Base-by-base conservation (phyloP, 2,113 vertebrate genomes). In the Triplophysa siluroides region DNA sequence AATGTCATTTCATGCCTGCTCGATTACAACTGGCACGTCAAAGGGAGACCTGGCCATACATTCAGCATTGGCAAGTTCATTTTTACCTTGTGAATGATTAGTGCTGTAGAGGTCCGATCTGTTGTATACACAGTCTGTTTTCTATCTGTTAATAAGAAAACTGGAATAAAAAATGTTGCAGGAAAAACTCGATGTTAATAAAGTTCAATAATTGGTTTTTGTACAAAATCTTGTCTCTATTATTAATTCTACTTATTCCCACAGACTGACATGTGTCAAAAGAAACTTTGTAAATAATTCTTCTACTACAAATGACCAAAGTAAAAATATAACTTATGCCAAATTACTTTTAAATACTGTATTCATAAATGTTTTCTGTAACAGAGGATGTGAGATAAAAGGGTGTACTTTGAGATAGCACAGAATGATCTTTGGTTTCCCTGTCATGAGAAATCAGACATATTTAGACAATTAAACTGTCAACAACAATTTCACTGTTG, bases 61-160 rank as follows among this genome's bases (percentile, higher is more conserved):
- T 74, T 71, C 64, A 21, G 38, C 38, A 54, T 29, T 50, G 80
- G 80, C 65, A 81, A 78, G 91, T 94, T 93, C 90, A 95, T 96
- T 95, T 84, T 94, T 95, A 94, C 93, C 93, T 95, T 96, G 95
- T 95, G 93, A 94, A 93, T 93, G 93, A 93, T 90, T 95, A 90
- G 93, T 96, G 94, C 93, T 94, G 94, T 96, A 94, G 93, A 93
- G 94, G 89, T 94, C 93, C 92, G 91, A 93, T 88, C 87, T 95
- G 95, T 95, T 96, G 95, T 96, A 95, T 93, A 96, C 86, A 88
- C 94, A 92, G 94, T 96, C 95, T 96, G 95, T 97, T 98, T 97
- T 98, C 94, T 97, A 97, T 95, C 95, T 95, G 94, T 96, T 94
- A 93, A 95, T 94, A 93, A 78, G 43, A 79, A 89, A 88, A 92